phyloP scores from a whole-genome alignment of 2,113 vertebrate species.

The Ctenodactylus gundi region DNA sequence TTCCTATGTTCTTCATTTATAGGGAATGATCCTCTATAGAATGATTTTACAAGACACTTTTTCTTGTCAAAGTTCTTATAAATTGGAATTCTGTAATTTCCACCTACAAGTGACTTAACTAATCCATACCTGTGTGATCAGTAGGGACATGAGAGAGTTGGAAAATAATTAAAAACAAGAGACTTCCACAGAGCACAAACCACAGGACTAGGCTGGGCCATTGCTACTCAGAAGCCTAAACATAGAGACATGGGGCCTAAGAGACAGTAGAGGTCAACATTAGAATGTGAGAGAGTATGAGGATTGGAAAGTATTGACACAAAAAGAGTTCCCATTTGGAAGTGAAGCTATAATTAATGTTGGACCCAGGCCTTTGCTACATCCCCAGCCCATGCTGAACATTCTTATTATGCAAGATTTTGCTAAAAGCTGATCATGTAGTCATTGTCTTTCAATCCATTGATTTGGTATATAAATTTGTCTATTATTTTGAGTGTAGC shows the following conservation, averaged over 20 bases:
- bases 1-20: background rate
- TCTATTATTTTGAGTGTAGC: background rate
- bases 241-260: background rate
- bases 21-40: background rate
- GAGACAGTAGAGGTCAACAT: background rate
- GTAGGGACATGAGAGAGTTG: background rate
- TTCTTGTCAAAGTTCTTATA: background rate
- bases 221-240: background rate
- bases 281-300: background rate
- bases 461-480: background rate
- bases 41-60: background rate
- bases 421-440: background rate
- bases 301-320: too few species aligned
- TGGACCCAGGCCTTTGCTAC: too few species aligned
- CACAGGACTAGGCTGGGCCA: background rate
- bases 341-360: background rate
- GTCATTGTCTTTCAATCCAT: background rate
- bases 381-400: too few species aligned
- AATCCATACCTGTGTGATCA: background rate
- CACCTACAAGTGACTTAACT: background rate
- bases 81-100: background rate
- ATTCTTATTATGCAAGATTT: background rate
- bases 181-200: background rate
- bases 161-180: background rate
- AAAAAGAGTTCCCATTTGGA: background rate